Evolutionary conservation across 53 echinoderm and acorn worm species (phyloP).

Genomic region (Apostichopus leukothele): DNA sequence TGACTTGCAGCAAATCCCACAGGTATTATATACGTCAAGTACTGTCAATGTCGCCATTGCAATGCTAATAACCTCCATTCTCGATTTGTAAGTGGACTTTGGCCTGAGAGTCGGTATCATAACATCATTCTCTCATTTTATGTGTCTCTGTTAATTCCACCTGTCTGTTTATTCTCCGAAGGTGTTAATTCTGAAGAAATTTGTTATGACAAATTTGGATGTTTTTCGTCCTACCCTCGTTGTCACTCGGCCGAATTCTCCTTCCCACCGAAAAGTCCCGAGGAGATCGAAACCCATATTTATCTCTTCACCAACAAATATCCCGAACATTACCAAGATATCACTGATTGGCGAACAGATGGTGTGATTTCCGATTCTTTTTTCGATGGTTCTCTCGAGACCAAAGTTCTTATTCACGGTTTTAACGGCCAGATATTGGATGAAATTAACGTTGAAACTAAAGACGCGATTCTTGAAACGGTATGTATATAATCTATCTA

Average conservation of each 20-base stretch:
- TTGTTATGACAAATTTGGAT: neutral
- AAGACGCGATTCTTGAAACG: neutral
- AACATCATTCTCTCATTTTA: too few relatives aligned
- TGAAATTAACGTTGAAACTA: neutral
- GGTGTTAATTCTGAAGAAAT: neutral
- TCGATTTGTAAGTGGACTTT: too few relatives aligned
- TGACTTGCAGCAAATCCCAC: too few relatives aligned
- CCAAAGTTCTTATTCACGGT: slow-evolving; percentile 18
- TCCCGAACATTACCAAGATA: neutral
- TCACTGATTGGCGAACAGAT: neutral
- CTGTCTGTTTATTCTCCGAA: neutral
- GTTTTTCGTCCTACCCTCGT: neutral
- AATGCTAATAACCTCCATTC: too few relatives aligned
- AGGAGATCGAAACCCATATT: neutral
- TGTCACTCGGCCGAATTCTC: slow-evolving; percentile 2
- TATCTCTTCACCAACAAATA: neutral
- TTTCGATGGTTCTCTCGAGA: neutral
- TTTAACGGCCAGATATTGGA: slow-evolving; percentile 6
- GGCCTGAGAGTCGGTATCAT: too few relatives aligned
- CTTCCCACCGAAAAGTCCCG: slow-evolving; percentile 13
- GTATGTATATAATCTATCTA: neutral
- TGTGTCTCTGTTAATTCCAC: too few relatives aligned
- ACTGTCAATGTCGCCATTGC: too few relatives aligned
- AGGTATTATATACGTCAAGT: too few relatives aligned
- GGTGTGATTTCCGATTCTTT: neutral